A percentile compares a stretch with the other conserved stretches of the same genome.
Evolutionary conservation across 2,797 vertebrate species (phyloP).

Genomic region (Gobionotothen gibberifrons): DNA sequence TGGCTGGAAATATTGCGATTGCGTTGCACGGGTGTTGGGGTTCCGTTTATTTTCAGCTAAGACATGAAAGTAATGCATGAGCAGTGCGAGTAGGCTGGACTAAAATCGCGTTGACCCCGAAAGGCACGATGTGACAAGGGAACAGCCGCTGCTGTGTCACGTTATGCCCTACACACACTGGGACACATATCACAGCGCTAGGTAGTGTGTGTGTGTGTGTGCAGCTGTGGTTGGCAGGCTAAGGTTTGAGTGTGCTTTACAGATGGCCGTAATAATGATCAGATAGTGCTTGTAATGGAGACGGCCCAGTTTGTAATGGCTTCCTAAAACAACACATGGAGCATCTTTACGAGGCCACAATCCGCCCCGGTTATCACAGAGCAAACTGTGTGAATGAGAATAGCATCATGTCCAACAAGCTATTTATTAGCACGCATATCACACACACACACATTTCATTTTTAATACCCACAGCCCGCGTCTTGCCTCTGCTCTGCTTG

Average conservation of each 20-base stretch:
- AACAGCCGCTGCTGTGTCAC: constrained; percentile 70
- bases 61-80: constrained; percentile 33
- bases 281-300: constrained; percentile 82
- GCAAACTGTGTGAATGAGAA: constrained; percentile 72
- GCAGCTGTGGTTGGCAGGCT: constrained; percentile 78
- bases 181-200: constrained; percentile 36
- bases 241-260: constrained; percentile 75
- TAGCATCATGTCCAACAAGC: constrained; percentile 74
- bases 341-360: constrained; percentile 79
- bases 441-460: constrained; percentile 64
- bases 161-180: constrained; percentile 38
- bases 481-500: constrained; percentile 64
- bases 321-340: constrained; percentile 85
- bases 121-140: constrained; percentile 64
- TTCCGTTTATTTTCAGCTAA: constrained; percentile 9
- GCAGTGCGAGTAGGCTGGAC: constrained; percentile 49
- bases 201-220: constrained; percentile 16
- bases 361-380: constrained; percentile 72
- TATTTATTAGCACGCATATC: constrained; percentile 74
- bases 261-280: constrained; percentile 83
- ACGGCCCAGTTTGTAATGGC: constrained; percentile 79
- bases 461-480: constrained; percentile 67
- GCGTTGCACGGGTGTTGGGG: constrained; percentile 60
- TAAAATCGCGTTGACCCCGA: constrained; percentile 63
- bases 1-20: constrained; percentile 61